Base-by-base conservation (phyloP, 2,113 vertebrate genomes). In the Chlorocebus sabaeus region DNA sequence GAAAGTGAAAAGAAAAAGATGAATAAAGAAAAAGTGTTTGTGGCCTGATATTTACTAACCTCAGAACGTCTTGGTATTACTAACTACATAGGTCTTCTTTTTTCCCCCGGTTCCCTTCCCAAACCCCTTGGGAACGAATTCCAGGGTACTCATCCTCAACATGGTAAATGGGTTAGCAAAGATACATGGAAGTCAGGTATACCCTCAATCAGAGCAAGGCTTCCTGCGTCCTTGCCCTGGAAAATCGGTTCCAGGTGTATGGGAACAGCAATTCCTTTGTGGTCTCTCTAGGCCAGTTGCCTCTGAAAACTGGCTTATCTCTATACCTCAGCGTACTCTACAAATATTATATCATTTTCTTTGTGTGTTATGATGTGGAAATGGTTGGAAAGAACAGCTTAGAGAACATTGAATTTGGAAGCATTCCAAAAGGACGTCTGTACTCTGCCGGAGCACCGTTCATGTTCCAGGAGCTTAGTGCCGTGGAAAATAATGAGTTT, bases 121-220 rank as follows among this genome's bases (percentile, higher is more conserved):
- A 78, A 30, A 55, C 8, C 40, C 6, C 30, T 81, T 73, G 22
- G 20, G 4, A 73, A 8, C 43, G 82, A 50, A 57, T 59, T 40
- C 14, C 23, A 70, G 27, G 35, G 10, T 18, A 75, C 45, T 59
- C n/a, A 23, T 30, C 16, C 14, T 80, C 32, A 38, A 64, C 30
- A 55, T 72, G 25, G 2, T 86, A 45, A 59, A 55, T 32, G n/a
- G 3, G 2, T 43, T 2, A 35, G 32, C 20, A 64, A 18, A 82
- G 35, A 10, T 8, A 25, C 59, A 1, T 2, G 16, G 9, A 45
- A 52, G 20, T 50, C n/a, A 57, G 18, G n/a, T 4, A 3, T 1
- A 3, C 1, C 4, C 12, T 8, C 45, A 35, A 2, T 84, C 5
- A 25, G 32, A 92, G 10, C 30, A 68, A 52, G 85, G 13, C 32